Evolutionary conservation across 2,113 vertebrate species (phyloP).

Genomic region (Physeter macrocephalus): DNA sequence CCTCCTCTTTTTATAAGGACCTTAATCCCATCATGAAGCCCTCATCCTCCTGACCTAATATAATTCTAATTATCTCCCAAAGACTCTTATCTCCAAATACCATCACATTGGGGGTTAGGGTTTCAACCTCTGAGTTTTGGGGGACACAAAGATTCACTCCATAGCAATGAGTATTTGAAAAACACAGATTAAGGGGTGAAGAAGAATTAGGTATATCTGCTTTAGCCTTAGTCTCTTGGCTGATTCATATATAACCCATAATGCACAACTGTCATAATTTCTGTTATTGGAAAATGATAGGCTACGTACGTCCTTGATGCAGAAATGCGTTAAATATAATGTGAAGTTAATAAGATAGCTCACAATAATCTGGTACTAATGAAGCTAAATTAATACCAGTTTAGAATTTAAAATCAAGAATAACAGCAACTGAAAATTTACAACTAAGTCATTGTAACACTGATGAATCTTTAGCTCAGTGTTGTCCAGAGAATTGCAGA

Average conservation of each 20-base stretch:
- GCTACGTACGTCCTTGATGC: neutral
- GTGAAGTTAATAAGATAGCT: neutral
- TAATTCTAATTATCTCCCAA: neutral
- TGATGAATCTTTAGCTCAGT: neutral
- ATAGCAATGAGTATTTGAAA: neutral
- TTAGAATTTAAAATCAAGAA: neutral
- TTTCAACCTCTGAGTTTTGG: neutral
- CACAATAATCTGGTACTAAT: neutral
- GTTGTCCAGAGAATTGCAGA: neutral
- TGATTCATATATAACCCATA: neutral
- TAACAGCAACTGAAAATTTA: neutral
- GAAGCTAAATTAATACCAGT: neutral
- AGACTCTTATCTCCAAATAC: neutral
- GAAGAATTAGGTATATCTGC: neutral
- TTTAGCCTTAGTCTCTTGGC: neutral
- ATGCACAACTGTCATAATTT: neutral
- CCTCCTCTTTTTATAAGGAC: neutral
- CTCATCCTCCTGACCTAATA: neutral
- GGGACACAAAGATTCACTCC: neutral
- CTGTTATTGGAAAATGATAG: neutral
- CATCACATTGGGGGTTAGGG: neutral
- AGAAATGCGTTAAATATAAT: neutral
- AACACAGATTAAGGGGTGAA: neutral
- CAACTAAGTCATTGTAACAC: fast-evolving
- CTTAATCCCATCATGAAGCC: neutral